Conservation (phyloP, 2,113 vertebrate species). For the Oceanites oceanicus region DNA sequence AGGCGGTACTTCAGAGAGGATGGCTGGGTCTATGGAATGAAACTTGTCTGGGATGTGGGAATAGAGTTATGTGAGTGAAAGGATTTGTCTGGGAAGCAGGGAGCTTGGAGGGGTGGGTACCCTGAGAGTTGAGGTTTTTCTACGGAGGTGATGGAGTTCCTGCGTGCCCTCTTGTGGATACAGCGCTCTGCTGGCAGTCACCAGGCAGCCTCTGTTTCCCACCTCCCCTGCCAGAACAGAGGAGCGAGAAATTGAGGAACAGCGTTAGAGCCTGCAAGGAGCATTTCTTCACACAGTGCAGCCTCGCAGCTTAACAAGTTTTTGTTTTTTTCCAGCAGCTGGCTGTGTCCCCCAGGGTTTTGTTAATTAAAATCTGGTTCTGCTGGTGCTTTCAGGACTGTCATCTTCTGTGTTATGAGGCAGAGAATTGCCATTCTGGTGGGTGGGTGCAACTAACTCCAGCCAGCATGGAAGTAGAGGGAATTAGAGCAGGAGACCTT, state of each 20-base stretch:
- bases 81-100: neutral
- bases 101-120: neutral
- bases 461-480: neutral
- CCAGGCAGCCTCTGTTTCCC: neutral
- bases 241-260: neutral
- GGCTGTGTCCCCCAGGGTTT: slow-evolving; percentile 43
- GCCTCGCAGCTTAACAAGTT: neutral
- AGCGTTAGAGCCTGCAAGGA: neutral
- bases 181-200: neutral
- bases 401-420: slow-evolving; percentile 47
- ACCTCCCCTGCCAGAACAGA: neutral
- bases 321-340: slow-evolving; percentile 18
- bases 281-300: neutral
- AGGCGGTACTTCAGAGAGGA: neutral
- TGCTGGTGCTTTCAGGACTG: slow-evolving; percentile 30
- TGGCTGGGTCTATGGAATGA: neutral
- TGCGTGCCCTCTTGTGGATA: slow-evolving; percentile 52
- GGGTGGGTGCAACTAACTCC: slow-evolving; percentile 1
- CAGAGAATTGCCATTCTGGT: slow-evolving; percentile 35
- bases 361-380: slow-evolving; percentile 55
- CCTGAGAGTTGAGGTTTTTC: neutral
- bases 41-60: neutral
- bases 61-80: neutral
- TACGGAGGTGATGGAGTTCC: neutral
- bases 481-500: slow-evolving; percentile 16